Conservation (phyloP, 2,888 invertebrate species). For the Acrocera orbiculus region DNA sequence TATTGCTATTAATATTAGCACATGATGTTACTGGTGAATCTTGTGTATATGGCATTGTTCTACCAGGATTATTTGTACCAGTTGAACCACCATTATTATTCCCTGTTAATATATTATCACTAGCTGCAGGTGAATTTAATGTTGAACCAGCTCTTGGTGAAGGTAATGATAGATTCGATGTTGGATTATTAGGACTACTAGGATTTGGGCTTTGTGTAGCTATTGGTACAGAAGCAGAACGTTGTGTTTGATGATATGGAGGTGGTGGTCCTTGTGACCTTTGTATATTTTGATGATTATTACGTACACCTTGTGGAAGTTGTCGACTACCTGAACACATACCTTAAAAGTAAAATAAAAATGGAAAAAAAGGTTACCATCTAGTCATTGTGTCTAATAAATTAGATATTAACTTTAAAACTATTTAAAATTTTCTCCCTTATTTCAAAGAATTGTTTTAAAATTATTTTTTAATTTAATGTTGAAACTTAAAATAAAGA, state of each 20-base stretch:
- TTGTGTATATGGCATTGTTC: conserved; percentile 34
- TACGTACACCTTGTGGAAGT: conserved; percentile 12
- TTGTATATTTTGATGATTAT: conserved; percentile 19
- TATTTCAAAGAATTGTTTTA: too few species aligned
- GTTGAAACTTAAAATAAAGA: too few species aligned
- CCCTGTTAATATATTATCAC: conserved; percentile 30
- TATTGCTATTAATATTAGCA: conserved; percentile 14
- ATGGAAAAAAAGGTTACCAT: not conserved
- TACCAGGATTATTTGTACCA: conserved; percentile 11
- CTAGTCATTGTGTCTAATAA: not conserved
- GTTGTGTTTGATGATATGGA: conserved; percentile 54
- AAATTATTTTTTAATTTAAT: too few species aligned
- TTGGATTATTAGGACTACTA: conserved; percentile 51
- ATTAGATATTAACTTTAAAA: not conserved
- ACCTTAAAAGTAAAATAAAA: not conserved
- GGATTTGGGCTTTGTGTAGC: conserved; percentile 58
- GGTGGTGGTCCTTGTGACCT: conserved; percentile 58
- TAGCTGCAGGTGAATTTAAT: conserved; percentile 49
- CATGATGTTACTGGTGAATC: conserved; percentile 35
- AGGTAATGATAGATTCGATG: conserved; percentile 52
- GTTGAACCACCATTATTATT: conserved; percentile 7
- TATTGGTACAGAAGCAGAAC: conserved; percentile 56
- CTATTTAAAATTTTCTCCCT: too few species aligned
- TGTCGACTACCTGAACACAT: conserved; percentile 10
- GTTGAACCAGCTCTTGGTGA: conserved; percentile 50